Conservation (phyloP, 1,140 invertebrate species). For the Pachypeltis micranthus region DNA sequence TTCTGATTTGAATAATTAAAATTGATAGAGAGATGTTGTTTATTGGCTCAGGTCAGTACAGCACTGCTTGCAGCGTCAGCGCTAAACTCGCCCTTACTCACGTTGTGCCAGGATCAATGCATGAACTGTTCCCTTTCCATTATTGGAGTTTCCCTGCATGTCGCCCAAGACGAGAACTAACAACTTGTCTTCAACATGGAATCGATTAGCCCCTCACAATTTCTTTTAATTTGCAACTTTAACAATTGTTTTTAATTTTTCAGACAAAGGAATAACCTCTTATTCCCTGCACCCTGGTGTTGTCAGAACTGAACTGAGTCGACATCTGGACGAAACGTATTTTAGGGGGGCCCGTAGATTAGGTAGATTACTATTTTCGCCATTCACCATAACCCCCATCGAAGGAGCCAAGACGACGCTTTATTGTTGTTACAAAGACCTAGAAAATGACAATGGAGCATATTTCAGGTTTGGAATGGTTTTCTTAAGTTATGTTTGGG, state of each 20-base stretch:
- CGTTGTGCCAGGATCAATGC: too few species aligned
- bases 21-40: too few species aligned
- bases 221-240: too few species aligned
- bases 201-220: too few species aligned
- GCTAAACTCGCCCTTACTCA: too few species aligned
- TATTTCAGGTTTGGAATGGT: constrained; percentile 48
- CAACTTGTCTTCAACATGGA: too few species aligned
- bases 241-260: constrained; percentile 10
- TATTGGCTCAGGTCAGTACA: too few species aligned
- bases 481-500: background rate
- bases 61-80: too few species aligned
- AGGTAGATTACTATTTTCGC: constrained; percentile 27
- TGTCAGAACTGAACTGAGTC: constrained; percentile 58
- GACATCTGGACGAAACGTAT: constrained; percentile 46
- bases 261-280: constrained; percentile 42
- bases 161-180: too few species aligned
- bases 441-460: constrained; percentile 48
- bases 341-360: constrained; percentile 34
- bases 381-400: constrained; percentile 46
- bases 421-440: constrained; percentile 57
- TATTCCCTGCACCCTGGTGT: constrained; percentile 62
- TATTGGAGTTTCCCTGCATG: too few species aligned
- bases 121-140: too few species aligned
- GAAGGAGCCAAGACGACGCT: constrained; percentile 70
- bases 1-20: too few species aligned